Evolutionary conservation across 2,888 invertebrate species (phyloP).

Genomic region (Lochmaea crataegi): DNA sequence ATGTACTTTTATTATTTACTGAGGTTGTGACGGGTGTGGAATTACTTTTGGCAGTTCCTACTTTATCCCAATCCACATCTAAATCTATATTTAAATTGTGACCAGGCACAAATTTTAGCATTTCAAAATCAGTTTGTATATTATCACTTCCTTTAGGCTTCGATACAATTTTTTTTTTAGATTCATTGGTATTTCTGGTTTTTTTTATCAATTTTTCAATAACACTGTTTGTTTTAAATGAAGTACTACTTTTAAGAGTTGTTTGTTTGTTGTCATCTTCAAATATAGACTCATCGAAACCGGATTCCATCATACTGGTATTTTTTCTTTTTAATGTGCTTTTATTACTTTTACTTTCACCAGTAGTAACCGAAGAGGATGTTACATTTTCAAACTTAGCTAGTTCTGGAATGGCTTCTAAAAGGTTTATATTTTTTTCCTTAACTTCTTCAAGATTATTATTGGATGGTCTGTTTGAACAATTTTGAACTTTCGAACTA

Average conservation of each 20-base stretch:
- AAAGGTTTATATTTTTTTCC: background rate
- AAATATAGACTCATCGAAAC: constrained; percentile 6
- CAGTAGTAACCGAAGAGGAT: background rate
- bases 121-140: constrained; percentile 47
- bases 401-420: background rate
- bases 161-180: constrained; percentile 1
- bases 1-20: background rate
- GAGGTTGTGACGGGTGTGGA: background rate
- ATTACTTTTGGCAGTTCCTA: background rate
- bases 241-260: background rate
- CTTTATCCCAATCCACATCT: constrained; percentile 57
- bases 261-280: constrained; percentile 6
- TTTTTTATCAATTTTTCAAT: background rate
- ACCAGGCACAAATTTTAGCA: constrained; percentile 53
- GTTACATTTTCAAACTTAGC: background rate
- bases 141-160: constrained; percentile 14
- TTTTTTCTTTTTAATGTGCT: constrained; percentile 43
- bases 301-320: constrained; percentile 12
- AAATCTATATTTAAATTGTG: constrained; percentile 56
- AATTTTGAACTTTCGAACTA: background rate
- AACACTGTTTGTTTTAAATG: background rate
- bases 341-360: constrained; percentile 20
- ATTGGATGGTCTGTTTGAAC: background rate
- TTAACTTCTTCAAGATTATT: background rate
- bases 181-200: background rate